Base-by-base conservation (phyloP, 2,888 invertebrate genomes). In the Germaria angustata region DNA sequence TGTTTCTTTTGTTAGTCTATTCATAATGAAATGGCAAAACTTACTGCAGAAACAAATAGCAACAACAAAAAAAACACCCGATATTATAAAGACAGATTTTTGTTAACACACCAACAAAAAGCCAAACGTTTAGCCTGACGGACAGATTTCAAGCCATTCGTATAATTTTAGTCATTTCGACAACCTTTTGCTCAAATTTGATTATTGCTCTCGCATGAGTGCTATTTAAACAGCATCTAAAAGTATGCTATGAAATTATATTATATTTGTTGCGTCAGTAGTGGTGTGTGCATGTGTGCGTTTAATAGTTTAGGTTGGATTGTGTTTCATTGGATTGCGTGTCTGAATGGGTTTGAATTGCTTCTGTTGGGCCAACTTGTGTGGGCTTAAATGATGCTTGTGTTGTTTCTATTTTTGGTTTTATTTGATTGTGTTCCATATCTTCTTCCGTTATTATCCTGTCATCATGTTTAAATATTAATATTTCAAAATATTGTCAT, bases 391-490 rank as follows among this genome's bases (percentile, higher is more conserved):
- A 57, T 32, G 55, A 55, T 39, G 32, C 8, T 39, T 34, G 15
- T 34, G 0, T 46, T 51, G 13, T 75, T 57, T n/a, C n/a, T n/a
- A n/a, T n/a, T n/a, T n/a, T n/a, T 9, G 2, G 11, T 17, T 59
- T 68, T 24, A 41, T 34, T 75, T 61, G n/a, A 51, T 61, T 53
- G 34, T 17, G n/a, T 63, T 63, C 20, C 44, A 46, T 28, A 28
- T 28, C 28, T 28, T 75, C 69, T 69, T 80, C 13, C 49, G 53
- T 79, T 82, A 82, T 75, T 82, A 15, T 82, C 65, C 81, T 82
- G 81, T 79, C 81, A 75, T 79, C 81, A 66, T 59, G 28, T 22
- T 75, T 24, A 53, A 57, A 65, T 71, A 66, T 75, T 69, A 82
- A 82, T 82, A 71, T 82, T 71, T 81, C 57, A 73, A 59, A 59